These are phyloP conservation scores for Parnassius mnemosyne DNA, from an alignment of 2,888 invertebrate genomes.

Conservation along the genomic window DNA sequence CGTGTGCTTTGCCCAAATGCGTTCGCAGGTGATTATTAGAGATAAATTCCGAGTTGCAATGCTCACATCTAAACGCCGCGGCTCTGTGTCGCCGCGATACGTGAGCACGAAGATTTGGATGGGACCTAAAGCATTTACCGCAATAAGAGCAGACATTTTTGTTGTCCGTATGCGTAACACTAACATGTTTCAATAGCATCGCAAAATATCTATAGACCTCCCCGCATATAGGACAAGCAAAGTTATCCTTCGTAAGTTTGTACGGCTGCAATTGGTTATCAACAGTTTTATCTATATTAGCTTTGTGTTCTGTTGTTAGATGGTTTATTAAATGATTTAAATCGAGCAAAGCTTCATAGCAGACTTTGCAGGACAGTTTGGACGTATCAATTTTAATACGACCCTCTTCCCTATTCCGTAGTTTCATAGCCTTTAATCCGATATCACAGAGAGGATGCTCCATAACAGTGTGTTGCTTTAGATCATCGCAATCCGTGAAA, in stretches of 20 bases:
- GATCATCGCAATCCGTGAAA: slow-evolving; percentile 52
- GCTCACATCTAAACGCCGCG: slow-evolving; percentile 44
- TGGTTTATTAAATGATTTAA: slow-evolving; percentile 48
- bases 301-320: slow-evolving; percentile 47
- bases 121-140: slow-evolving; percentile 54
- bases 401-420: slow-evolving; percentile 55
- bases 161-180: slow-evolving; percentile 52
- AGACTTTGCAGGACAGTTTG: slow-evolving; percentile 52
- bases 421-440: slow-evolving; percentile 52
- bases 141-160: slow-evolving; percentile 59
- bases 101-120: slow-evolving; percentile 57
- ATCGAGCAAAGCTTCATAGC: slow-evolving; percentile 43
- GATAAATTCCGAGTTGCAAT: slow-evolving; percentile 46
- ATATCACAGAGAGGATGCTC: slow-evolving; percentile 61
- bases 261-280: slow-evolving; percentile 49
- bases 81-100: slow-evolving; percentile 48
- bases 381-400: slow-evolving; percentile 62
- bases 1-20: slow-evolving; percentile 55
- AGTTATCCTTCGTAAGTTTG: slow-evolving; percentile 53
- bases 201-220: slow-evolving; percentile 54
- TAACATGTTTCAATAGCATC: slow-evolving; percentile 53
- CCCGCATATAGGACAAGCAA: slow-evolving; percentile 53
- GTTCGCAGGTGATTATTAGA: slow-evolving; percentile 44
- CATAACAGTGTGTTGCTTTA: slow-evolving; percentile 53
- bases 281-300: slow-evolving; percentile 44